phyloP scores from a whole-genome alignment of 2,797 vertebrate genomes.

The Eulemur mongoz region DNA sequence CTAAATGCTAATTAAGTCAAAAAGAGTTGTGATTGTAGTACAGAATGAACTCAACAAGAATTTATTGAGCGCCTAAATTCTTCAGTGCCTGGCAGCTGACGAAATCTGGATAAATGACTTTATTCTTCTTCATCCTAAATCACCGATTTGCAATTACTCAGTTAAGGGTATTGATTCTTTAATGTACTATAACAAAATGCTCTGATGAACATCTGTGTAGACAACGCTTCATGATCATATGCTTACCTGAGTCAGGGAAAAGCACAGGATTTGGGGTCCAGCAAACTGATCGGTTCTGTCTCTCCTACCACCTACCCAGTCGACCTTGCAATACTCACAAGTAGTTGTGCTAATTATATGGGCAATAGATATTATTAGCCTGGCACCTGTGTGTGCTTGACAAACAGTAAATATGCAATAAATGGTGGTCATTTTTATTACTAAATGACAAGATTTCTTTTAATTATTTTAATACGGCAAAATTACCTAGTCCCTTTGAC shows the following conservation, averaged over 20 bases:
- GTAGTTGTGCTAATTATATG: background rate
- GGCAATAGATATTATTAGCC: background rate
- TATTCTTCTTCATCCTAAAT: background rate
- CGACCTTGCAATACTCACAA: background rate
- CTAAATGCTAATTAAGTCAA: background rate
- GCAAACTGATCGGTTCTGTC: background rate
- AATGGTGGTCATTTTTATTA: background rate
- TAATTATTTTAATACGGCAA: background rate
- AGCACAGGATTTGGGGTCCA: background rate
- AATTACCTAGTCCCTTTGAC: background rate
- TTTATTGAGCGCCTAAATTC: background rate
- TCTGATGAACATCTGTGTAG: background rate
- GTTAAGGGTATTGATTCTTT: background rate
- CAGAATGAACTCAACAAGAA: background rate
- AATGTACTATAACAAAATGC: background rate
- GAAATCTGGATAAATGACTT: background rate
- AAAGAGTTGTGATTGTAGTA: background rate
- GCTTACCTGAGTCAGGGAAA: background rate
- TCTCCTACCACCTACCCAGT: background rate
- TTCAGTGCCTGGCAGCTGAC: background rate
- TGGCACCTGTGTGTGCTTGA: background rate
- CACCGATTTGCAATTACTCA: background rate
- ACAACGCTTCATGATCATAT: background rate
- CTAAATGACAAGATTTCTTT: background rate
- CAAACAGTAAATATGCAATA: background rate